phyloP scores from a whole-genome alignment of 2,113 vertebrate genomes.

The Desmodus rotundus region DNA sequence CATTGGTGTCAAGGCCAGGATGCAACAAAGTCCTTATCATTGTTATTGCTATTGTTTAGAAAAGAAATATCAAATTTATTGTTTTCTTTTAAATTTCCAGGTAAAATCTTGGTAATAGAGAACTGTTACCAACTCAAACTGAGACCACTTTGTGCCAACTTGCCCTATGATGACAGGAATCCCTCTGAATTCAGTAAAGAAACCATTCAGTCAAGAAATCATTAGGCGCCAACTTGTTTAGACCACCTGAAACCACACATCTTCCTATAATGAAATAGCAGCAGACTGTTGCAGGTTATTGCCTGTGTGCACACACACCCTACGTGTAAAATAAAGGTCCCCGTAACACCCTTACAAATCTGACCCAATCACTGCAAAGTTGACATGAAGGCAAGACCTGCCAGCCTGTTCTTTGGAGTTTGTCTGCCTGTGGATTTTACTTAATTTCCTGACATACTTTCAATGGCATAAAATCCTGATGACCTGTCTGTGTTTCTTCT shows the following conservation, averaged over 20 bases:
- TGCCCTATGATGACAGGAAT: background rate
- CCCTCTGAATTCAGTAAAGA: background rate
- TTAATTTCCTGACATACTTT: background rate
- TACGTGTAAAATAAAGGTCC: background rate
- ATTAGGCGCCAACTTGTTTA: background rate
- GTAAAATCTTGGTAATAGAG: background rate
- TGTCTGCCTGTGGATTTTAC: background rate
- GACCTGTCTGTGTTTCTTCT: background rate
- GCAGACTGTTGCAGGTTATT: background rate
- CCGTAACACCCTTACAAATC: background rate
- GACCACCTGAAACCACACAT: background rate
- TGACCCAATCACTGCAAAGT: background rate
- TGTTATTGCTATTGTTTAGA: background rate
- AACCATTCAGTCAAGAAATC: background rate
- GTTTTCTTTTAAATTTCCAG: background rate
- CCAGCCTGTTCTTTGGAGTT: background rate
- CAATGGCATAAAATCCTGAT: background rate
- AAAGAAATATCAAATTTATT: background rate
- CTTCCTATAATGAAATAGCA: background rate
- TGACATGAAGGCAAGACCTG: background rate
- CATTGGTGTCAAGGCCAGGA: background rate
- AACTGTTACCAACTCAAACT: background rate
- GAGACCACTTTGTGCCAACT: background rate
- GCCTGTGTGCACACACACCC: background rate
- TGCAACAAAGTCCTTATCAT: background rate